Conservation (phyloP, 1,140 invertebrate species). For the Drosophila bocqueti region DNA sequence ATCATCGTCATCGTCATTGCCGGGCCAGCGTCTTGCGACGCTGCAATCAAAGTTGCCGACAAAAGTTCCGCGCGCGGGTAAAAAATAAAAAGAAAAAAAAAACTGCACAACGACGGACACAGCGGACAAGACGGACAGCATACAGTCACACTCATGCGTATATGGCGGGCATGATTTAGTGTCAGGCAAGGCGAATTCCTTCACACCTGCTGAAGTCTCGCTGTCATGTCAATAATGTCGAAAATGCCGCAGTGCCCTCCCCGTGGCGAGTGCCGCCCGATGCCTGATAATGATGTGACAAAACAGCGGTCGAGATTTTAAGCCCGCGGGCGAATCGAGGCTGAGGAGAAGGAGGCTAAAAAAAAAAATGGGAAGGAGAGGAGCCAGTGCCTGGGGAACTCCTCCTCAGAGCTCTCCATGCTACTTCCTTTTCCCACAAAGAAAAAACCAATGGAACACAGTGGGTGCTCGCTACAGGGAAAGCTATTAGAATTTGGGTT, state of each 20-base stretch:
- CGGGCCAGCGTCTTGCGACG: conserved; percentile 21
- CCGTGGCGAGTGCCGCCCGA: conserved; percentile 7
- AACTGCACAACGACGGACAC: conserved; percentile 13
- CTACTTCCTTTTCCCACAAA: neutral
- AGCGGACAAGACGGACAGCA: conserved; percentile 13
- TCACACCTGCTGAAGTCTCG: conserved; percentile 75
- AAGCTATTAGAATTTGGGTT: neutral
- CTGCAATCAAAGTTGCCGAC: conserved; percentile 71
- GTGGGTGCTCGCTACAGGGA: neutral
- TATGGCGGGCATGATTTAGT: conserved; percentile 72
- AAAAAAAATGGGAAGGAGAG: neutral
- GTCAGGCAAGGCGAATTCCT: conserved; percentile 70
- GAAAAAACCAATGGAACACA: neutral
- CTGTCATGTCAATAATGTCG: conserved; percentile 83
- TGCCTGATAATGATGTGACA: conserved; percentile 84
- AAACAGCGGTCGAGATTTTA: conserved; percentile 77
- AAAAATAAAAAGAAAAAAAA: neutral
- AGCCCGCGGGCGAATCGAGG: conserved; percentile 43
- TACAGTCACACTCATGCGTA: conserved; percentile 50
- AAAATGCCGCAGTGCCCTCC: conserved; percentile 51
- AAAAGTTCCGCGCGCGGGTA: conserved; percentile 31
- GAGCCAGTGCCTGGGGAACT: conserved; percentile 25
- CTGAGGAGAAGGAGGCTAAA: conserved; percentile 2
- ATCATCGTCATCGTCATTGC: conserved; percentile 33
- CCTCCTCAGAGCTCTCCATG: neutral